A percentile compares a stretch with the other conserved stretches of the same genome.
phyloP scores from a whole-genome alignment of 2,113 vertebrate genomes.

The Setophaga coronata region DNA sequence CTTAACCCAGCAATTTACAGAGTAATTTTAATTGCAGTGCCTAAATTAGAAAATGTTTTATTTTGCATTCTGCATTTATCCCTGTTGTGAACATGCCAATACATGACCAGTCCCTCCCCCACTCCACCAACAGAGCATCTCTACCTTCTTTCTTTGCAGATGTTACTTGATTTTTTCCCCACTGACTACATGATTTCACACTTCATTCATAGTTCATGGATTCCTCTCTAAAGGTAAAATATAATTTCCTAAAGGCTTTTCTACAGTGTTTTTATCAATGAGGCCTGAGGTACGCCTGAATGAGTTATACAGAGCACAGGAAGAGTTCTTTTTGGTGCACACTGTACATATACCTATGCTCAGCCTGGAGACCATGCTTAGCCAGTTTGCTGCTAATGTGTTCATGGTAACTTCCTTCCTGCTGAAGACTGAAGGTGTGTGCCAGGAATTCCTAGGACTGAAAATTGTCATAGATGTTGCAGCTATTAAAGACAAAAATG shows the following conservation, averaged over 20 bases:
- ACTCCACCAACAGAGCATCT: not conserved
- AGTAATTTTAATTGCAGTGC: not conserved
- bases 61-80: not conserved
- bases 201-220: not conserved
- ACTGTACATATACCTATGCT: not conserved
- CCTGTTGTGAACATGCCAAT: not conserved
- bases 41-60: not conserved
- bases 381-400: accelerated
- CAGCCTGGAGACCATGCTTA: not conserved
- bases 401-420: not conserved
- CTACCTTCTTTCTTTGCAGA: not conserved
- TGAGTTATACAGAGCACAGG: not conserved
- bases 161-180: no score
- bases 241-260: not conserved
- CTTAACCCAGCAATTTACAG: not conserved
- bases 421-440: not conserved
- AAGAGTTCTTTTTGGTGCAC: not conserved
- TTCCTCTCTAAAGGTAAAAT: not conserved
- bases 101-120: not conserved
- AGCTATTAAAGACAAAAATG: not conserved
- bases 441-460: not conserved
- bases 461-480: not conserved
- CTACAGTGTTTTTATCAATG: not conserved
- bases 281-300: not conserved
- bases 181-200: not conserved